phyloP scores from a whole-genome alignment of 2,888 invertebrate genomes.

The Bellardia bayeri region DNA sequence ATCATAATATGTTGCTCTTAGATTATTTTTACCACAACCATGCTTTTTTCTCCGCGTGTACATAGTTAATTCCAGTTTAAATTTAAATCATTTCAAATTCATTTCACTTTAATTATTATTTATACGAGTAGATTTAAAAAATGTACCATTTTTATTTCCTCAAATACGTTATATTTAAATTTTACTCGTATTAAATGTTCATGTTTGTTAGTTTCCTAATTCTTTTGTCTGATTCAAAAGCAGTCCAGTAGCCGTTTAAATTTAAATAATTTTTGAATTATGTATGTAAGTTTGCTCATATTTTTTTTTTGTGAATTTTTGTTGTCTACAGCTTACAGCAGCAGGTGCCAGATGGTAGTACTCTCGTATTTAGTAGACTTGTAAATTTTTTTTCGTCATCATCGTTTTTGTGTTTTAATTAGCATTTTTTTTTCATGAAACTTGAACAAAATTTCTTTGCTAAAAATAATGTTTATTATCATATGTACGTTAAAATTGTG shows the following conservation, averaged over 20 bases:
- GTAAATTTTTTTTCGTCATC: constrained; percentile 47
- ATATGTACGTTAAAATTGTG: constrained; percentile 45
- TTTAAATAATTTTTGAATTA: constrained; percentile 37
- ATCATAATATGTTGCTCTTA: too few species aligned
- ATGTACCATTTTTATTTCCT: constrained; percentile 30
- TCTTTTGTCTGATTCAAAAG: constrained; percentile 6
- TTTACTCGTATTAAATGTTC: neutral
- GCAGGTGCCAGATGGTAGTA: constrained; percentile 57
- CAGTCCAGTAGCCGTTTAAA: constrained; percentile 22
- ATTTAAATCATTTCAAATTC: constrained; percentile 8
- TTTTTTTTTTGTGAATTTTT: constrained; percentile 21
- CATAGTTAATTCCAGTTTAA: neutral
- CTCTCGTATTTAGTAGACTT: constrained; percentile 38
- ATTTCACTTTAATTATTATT: neutral
- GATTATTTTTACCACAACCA: too few species aligned
- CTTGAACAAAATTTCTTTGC: constrained; percentile 22
- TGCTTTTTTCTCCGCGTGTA: too few species aligned
- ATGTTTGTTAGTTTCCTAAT: constrained; percentile 6
- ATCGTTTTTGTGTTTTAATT: constrained; percentile 52
- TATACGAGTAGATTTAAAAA: neutral
- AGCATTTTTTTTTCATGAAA: constrained; percentile 39
- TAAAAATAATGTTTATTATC: constrained; percentile 56
- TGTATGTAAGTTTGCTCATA: neutral
- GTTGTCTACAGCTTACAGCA: constrained; percentile 30
- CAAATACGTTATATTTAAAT: neutral